phyloP scores from a whole-genome alignment of 2,888 invertebrate species.

The Dinocampus coccinellae region DNA sequence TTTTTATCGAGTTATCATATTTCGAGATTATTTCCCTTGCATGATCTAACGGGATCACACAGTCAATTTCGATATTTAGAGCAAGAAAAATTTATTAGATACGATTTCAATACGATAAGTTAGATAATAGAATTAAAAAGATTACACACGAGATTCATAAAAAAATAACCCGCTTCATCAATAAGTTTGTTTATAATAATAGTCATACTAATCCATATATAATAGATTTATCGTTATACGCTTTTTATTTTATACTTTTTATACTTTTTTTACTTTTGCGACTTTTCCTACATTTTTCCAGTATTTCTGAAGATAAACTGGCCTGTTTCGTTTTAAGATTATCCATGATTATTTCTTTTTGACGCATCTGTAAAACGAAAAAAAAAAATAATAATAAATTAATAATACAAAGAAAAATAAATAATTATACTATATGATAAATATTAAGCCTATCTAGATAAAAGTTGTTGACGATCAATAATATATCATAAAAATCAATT shows the following conservation, averaged over 20 bases:
- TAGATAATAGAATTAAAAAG: background rate
- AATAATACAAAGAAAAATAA: no score
- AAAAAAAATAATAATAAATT: background rate
- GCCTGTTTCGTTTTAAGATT: background rate
- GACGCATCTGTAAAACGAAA: slow-evolving; percentile 11
- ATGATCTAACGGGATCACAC: background rate
- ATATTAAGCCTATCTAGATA: background rate
- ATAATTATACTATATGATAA: background rate
- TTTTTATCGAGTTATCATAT: background rate
- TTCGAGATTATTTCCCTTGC: background rate
- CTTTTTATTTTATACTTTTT: slow-evolving; percentile 4
- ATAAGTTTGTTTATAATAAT: background rate
- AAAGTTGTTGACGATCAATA: background rate
- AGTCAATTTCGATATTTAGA: background rate
- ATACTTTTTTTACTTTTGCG: slow-evolving; percentile 10
- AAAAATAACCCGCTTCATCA: background rate
- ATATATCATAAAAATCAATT: background rate
- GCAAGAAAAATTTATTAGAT: background rate
- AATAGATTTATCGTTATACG: background rate
- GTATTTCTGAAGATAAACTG: slow-evolving; percentile 15
- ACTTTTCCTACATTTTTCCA: slow-evolving; percentile 12
- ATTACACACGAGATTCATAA: background rate
- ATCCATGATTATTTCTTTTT: background rate
- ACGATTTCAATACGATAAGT: background rate
- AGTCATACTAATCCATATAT: background rate